These are phyloP conservation scores for Meganola albula DNA, from an alignment of 2,888 invertebrate genomes.

Conservation along the genomic window DNA sequence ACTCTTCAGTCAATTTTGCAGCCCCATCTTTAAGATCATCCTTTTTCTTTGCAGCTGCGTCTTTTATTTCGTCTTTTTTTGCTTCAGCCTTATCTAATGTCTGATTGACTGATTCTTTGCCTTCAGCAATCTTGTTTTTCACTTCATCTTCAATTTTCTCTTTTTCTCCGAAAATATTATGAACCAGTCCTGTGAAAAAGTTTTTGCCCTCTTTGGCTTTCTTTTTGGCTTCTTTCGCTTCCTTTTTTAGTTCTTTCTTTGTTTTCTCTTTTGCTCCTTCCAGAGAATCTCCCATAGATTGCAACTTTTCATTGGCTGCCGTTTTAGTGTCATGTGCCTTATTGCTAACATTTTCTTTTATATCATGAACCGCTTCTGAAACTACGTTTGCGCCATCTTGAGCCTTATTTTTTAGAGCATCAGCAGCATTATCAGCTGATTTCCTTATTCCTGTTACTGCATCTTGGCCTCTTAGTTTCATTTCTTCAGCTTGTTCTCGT, in stretches of 20 bases:
- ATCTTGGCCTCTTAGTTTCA: constrained; percentile 44
- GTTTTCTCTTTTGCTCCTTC: constrained; percentile 50
- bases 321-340: constrained; percentile 47
- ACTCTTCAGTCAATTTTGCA: constrained; percentile 31
- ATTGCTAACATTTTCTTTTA: constrained; percentile 41
- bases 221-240: constrained; percentile 58
- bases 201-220: constrained; percentile 67
- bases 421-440: constrained; percentile 38
- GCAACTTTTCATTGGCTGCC: constrained; percentile 43
- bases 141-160: constrained; percentile 65
- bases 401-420: constrained; percentile 45
- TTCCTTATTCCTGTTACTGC: constrained; percentile 42
- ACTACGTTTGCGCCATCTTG: constrained; percentile 51
- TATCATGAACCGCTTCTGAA: constrained; percentile 39
- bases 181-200: constrained; percentile 64
- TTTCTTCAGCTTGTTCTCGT: constrained; percentile 55
- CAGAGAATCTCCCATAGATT: constrained; percentile 47
- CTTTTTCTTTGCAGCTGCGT: constrained; percentile 41
- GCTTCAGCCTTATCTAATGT: constrained; percentile 47
- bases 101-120: constrained; percentile 56
- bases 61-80: constrained; percentile 52
- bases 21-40: constrained; percentile 41
- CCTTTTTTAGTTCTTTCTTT: constrained; percentile 47
- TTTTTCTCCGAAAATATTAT: constrained; percentile 67
- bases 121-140: constrained; percentile 54